Conservation (phyloP, 2,797 vertebrate species). For the Denticeps clupeoides region DNA sequence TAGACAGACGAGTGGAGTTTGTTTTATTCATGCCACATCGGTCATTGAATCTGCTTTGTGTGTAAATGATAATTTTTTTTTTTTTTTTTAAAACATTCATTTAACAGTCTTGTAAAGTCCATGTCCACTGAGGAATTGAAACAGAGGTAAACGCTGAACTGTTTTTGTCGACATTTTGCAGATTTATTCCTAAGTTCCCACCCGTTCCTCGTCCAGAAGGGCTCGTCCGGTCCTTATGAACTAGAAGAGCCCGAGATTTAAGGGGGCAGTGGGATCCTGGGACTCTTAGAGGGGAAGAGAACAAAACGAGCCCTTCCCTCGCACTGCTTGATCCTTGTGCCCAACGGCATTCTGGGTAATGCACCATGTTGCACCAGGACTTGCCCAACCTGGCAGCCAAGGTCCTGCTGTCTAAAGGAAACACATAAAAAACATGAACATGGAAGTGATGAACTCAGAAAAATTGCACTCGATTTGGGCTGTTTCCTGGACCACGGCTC, state of each 20-base stretch:
- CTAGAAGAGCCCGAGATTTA: conserved; percentile 69
- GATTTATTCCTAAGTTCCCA: conserved; percentile 93
- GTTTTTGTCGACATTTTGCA: conserved; percentile 90
- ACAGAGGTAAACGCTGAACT: too few relatives aligned
- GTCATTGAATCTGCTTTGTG: too few relatives aligned
- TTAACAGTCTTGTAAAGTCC: too few relatives aligned
- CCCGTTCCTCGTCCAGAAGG: conserved; percentile 95
- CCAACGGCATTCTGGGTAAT: conserved; percentile 39
- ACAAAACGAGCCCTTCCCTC: conserved; percentile 26
- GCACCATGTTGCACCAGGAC: conserved; percentile 43
- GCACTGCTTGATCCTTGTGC: conserved; percentile 46
- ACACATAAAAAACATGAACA: conserved; percentile 3
- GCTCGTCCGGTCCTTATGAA: conserved; percentile 95
- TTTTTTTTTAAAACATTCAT: too few relatives aligned
- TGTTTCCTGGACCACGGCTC: conserved; percentile 19
- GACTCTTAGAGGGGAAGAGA: conserved; percentile 5
- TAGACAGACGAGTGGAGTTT: too few relatives aligned
- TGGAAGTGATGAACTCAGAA: too few relatives aligned
- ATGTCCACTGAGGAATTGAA: too few relatives aligned
- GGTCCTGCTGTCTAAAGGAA: conserved; percentile 16
- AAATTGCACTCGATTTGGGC: too few relatives aligned
- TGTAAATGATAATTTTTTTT: too few relatives aligned
- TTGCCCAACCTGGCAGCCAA: conserved; percentile 37
- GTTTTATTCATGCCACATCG: too few relatives aligned
- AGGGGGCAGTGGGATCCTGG: conserved; percentile 12